Evolutionary conservation across 2,888 invertebrate genomes (phyloP).

Genomic region (Caenorhabditis angaria): DNA sequence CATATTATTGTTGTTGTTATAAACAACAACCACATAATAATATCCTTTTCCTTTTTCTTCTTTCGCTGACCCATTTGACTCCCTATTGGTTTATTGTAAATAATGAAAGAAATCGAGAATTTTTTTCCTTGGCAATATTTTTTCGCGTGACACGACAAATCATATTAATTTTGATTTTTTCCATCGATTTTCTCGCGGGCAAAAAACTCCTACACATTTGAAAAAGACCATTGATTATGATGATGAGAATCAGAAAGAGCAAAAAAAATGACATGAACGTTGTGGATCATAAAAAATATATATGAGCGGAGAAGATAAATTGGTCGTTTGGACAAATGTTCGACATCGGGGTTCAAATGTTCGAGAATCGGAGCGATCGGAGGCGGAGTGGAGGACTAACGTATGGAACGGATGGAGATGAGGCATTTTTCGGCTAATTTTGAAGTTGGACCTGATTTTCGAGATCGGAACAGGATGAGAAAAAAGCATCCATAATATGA

Average conservation of each 20-base stretch:
- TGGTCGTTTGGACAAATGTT: not conserved
- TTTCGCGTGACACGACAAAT: not conserved
- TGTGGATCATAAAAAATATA: not conserved
- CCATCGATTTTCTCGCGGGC: not conserved
- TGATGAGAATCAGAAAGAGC: not conserved
- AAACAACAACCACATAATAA: not conserved
- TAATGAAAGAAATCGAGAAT: not conserved
- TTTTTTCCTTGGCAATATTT: too few species aligned
- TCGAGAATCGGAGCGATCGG: too few species aligned
- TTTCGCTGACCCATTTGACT: slow-evolving; percentile 4
- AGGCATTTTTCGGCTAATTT: too few species aligned
- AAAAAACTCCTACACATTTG: not conserved
- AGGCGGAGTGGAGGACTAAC: too few species aligned
- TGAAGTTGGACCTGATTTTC: too few species aligned
- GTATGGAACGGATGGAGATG: too few species aligned
- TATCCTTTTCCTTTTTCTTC: not conserved
- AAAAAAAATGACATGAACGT: not conserved
- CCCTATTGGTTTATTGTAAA: not conserved
- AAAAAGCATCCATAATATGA: too few species aligned
- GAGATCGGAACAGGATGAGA: too few species aligned
- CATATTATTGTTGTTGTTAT: too few species aligned
- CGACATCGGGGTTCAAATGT: too few species aligned
- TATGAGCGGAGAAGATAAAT: not conserved
- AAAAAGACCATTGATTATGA: too few species aligned
- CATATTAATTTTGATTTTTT: not conserved